phyloP scores from a whole-genome alignment of 2,113 vertebrate species.

The Microcebus murinus region DNA sequence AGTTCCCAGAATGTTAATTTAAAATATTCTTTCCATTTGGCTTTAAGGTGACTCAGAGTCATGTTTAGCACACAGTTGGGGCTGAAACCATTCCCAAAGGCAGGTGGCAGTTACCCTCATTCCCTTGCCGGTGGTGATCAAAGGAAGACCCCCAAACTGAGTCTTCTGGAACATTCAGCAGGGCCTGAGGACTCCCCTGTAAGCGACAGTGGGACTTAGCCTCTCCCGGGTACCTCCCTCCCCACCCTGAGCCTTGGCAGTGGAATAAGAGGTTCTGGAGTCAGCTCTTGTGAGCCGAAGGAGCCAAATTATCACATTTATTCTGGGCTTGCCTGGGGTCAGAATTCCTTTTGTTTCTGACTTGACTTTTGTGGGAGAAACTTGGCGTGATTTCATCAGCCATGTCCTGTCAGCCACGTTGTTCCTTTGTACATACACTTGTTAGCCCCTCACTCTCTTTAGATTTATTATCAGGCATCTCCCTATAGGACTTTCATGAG shows the following conservation, averaged over 20 bases:
- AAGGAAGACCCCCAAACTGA: conserved; percentile 66
- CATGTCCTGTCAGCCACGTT: background rate
- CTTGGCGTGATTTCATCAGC: conserved; percentile 12
- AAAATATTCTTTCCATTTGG: background rate
- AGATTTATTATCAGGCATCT: background rate
- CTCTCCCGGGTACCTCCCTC: background rate
- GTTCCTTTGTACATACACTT: background rate
- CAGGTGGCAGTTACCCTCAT: conserved; percentile 69
- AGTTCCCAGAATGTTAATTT: background rate
- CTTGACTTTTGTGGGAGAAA: conserved; percentile 74
- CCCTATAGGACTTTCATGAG: background rate
- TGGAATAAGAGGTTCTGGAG: conserved; percentile 49
- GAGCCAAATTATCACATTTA: conserved; percentile 67
- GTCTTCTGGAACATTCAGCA: conserved; percentile 55
- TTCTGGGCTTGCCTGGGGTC: conserved; percentile 76
- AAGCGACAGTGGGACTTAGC: background rate
- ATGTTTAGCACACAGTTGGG: background rate
- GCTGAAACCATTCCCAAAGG: conserved; percentile 56
- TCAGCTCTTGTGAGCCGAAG: conserved; percentile 63
- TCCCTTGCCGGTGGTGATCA: conserved; percentile 57
- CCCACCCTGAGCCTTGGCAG: conserved; percentile 54
- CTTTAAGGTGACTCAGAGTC: conserved; percentile 41
- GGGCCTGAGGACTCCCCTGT: conserved; percentile 66
- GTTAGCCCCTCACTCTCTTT: conserved; percentile 46
- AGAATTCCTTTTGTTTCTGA: conserved; percentile 78